These are phyloP conservation scores for Chesias legatella DNA, from an alignment of 2,888 invertebrate species.

Conservation along the genomic window DNA sequence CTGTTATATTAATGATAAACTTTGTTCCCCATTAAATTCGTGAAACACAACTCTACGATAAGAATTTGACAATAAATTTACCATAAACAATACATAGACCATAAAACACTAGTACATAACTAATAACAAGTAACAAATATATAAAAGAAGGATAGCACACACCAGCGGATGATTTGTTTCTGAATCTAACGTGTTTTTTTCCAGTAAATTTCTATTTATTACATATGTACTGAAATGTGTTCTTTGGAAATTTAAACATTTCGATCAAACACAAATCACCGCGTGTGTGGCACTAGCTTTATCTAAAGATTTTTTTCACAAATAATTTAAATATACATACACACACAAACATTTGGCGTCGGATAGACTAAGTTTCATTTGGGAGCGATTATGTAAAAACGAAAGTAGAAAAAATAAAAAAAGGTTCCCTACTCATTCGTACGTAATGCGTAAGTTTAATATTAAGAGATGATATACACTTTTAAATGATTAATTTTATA, in stretches of 20 bases:
- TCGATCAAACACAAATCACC: constrained; percentile 2
- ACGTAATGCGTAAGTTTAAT: constrained; percentile 31
- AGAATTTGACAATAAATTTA: constrained; percentile 30
- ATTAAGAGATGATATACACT: constrained; percentile 56
- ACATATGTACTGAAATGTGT: too few relatives aligned
- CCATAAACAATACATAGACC: constrained; percentile 45
- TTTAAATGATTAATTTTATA: constrained; percentile 51
- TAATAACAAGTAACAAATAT: constrained; percentile 45
- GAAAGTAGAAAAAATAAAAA: constrained; percentile 49
- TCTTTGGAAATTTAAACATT: background rate
- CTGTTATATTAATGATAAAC: constrained; percentile 20
- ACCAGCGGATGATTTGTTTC: background rate
- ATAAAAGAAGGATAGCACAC: constrained; percentile 8
- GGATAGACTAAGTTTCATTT: constrained; percentile 50
- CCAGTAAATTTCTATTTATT: too few relatives aligned
- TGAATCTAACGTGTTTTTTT: too few relatives aligned
- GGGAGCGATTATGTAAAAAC: constrained; percentile 46
- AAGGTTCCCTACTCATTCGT: constrained; percentile 42
- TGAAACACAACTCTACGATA: constrained; percentile 53
- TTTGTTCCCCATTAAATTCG: constrained; percentile 53
- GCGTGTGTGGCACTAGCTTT: constrained; percentile 24
- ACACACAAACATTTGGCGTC: constrained; percentile 51
- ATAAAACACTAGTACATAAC: constrained; percentile 50
- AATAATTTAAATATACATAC: constrained; percentile 41
- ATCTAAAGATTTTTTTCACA: constrained; percentile 29